Base-by-base conservation (phyloP, 2,113 vertebrate genomes). In the Corythoichthys intestinalis region DNA sequence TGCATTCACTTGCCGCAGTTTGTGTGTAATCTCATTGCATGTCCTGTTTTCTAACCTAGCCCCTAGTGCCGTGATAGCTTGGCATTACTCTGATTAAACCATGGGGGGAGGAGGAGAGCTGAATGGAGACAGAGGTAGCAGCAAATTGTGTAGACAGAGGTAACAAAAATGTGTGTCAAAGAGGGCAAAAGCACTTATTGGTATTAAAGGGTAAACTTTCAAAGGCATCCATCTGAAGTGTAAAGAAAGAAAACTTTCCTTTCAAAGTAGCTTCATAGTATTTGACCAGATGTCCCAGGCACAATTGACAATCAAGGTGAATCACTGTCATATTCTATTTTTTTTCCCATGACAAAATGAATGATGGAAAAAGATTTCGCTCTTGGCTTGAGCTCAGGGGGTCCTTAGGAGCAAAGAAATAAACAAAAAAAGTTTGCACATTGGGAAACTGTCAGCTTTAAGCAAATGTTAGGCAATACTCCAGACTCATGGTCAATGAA, bases 71-170 rank as follows among this genome's bases (percentile, higher is more conserved):
- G 81, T 62, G 79, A 86, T 71, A 79, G 79, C 64, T 72, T 73
- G 83, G 86, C 84, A 91, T 91, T 90, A 91, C 72, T 80, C 79
- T 89, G 88, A 92, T 91, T 89, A 90, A 91, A 90, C 71, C 74
- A 59, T 66, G 65, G 63, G 44, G 50, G 76, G 70, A 35, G 64
- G 44, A 56, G 50, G 73, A 35, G 63, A 72, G 60, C 46, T 17
- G 68, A 58, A 47, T 41, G n/a, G 64, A 57, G 60, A 69, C 41
- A 41, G 41, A 61, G 12, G 67, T 17, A 57, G 66, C 66, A 64
- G 68, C 63, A 78, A 69, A 69, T 71, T 81, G 75, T 66, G 66
- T 65, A 65, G 71, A 75, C 49, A 73, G 74, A 74, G 77, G 72
- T 79, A 66, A 76, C 52, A 15, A 6, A 72, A 74, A 72, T 62